Percentiles rank a stretch among this genome's conserved stretches.
Conservation (phyloP, 2,113 vertebrate species). For the Uropsilus gracilis region DNA sequence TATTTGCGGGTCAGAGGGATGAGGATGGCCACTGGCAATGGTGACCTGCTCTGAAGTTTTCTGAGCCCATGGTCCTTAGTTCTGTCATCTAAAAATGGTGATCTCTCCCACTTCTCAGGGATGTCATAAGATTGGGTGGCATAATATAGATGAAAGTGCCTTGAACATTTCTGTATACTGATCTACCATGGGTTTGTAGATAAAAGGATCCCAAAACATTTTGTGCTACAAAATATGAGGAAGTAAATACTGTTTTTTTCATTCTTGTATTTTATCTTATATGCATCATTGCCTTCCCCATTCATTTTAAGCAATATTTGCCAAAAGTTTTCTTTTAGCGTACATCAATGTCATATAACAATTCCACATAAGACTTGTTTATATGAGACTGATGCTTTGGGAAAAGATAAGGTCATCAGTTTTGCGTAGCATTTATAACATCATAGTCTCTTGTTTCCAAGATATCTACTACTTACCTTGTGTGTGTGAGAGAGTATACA, state of each 20-base stretch:
- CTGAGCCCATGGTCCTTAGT: background rate
- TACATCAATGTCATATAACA: background rate
- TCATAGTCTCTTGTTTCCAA: background rate
- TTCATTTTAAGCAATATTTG: background rate
- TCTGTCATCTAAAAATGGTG: background rate
- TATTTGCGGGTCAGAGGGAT: background rate
- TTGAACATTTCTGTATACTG: background rate
- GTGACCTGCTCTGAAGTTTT: background rate
- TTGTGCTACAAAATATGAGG: background rate
- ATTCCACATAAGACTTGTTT: slow-evolving; percentile 10
- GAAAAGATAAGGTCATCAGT: background rate
- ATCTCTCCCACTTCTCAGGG: background rate
- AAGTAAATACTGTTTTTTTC: slow-evolving; percentile 18
- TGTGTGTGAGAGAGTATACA: background rate
- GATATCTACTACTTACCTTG: background rate
- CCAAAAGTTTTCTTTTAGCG: background rate
- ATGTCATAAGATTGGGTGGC: background rate
- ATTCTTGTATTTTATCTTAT: background rate
- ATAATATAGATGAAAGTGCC: background rate
- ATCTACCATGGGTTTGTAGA: background rate
- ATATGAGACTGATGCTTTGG: background rate
- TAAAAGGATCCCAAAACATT: background rate
- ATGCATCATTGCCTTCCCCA: background rate
- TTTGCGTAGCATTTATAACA: background rate
- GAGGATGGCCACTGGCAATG: background rate